Percentiles rank a stretch among this genome's conserved stretches.
These are phyloP conservation scores for Tiaroga cobitis DNA, from an alignment of 2,797 vertebrate species.

Conservation along the genomic window DNA sequence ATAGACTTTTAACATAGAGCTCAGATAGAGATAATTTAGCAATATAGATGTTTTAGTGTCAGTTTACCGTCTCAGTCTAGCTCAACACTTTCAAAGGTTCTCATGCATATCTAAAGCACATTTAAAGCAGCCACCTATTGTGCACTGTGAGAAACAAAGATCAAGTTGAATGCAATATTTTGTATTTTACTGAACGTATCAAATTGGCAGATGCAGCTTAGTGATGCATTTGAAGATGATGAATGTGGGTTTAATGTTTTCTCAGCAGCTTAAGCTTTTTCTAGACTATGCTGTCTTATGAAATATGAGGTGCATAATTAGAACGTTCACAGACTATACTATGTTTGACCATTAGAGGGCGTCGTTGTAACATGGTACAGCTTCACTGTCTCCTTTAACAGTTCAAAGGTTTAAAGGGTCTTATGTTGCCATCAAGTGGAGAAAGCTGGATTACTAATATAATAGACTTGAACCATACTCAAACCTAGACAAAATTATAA, in stretches of 20 bases:
- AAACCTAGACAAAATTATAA: neutral
- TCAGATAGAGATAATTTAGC: neutral
- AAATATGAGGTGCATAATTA: slow-evolving; percentile 1
- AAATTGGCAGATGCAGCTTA: neutral
- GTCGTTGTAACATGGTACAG: slow-evolving; percentile 58
- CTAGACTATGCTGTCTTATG: neutral
- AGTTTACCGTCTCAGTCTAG: neutral
- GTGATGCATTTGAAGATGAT: neutral
- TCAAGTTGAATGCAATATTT: neutral
- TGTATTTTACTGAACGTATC: neutral
- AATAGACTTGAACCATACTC: neutral
- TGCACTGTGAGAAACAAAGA: neutral
- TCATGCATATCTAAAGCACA: slow-evolving; percentile 2
- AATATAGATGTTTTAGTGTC: neutral
- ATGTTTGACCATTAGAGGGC: slow-evolving; percentile 68
- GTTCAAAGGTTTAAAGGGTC: slow-evolving; percentile 51
- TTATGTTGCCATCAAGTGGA: slow-evolving; percentile 74
- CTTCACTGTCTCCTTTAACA: neutral
- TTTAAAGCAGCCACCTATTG: neutral
- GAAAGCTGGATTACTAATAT: neutral
- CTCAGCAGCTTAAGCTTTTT: neutral
- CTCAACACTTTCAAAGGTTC: neutral
- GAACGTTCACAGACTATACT: neutral
- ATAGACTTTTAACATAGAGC: neutral
- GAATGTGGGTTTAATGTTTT: neutral